Evolutionary conservation across 2,797 vertebrate genomes (phyloP), one percentile per base, ranked within the genome.

Genomic region (Carduelis carduelis): DNA sequence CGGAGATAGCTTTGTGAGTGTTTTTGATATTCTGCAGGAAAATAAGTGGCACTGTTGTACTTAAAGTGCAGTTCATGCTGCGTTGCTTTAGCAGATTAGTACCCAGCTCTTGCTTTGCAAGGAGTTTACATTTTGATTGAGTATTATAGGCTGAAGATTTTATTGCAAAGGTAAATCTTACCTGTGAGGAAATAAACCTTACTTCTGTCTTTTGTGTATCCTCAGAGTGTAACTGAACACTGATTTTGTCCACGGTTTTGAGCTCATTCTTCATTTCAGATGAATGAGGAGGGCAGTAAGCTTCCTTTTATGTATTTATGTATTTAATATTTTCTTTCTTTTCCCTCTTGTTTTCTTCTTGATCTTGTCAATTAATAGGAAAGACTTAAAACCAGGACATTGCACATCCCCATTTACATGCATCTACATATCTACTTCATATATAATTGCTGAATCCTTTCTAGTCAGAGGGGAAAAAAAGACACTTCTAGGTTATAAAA

Each of bases 1-100:
- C 53, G 83, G 89, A 87, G 87, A 80, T 63, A 47, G 23, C 8
- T 95, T 94, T 93, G 43, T 50, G n/a, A 87, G 24, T 63, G 39
- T 16, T 90, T 94, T 72, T 87, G 64, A 88, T 23, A 85, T 93
- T 90, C 83, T 85, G 10, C 52, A 75, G 71, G 74, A 92, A 94
- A 90, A 84, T 71, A 94, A 94, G 66, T 64, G 71, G 10, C 64
- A 85, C 50, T 90, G 30, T 53, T 82, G 17, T 89, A 74, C 49
- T 16, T 83, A 49, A 89, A 89, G 66, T 68, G 23, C 32, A 56
- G 63, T 80, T 84, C 83, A 85, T 64, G 60, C 75, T 90, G 86
- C 0, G 13, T 71, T 90, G 66, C 83, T 89, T 80, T 89, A 69
- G 43, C 30, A 92, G 75, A 83, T 89, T 89, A 90, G 34, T 71